Evolutionary conservation across 2,797 vertebrate species (phyloP).

Genomic region (Amazona ochrocephala): DNA sequence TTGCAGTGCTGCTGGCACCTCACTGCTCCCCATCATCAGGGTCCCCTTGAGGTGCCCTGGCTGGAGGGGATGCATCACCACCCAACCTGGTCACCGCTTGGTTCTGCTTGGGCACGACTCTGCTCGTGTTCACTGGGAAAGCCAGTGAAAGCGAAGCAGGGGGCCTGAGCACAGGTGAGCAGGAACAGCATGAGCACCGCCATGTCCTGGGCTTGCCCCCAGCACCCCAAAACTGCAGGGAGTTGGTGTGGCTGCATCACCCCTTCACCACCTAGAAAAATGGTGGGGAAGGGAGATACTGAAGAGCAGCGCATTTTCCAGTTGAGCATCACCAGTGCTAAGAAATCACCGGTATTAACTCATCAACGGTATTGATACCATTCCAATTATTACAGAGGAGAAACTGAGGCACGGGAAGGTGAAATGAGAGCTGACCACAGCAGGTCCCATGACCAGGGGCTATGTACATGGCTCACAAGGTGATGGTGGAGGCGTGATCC

Average conservation of each 20-base stretch:
- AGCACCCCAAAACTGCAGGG: not conserved
- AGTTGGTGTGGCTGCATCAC: not conserved
- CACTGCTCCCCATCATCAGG: not conserved
- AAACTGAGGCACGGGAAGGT: not conserved
- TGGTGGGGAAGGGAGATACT: not conserved
- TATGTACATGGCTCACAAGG: not conserved
- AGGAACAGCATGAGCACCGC: accelerated
- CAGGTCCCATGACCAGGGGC: not conserved
- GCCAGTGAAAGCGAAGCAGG: accelerated
- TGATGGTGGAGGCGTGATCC: not conserved
- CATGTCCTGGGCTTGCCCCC: not conserved
- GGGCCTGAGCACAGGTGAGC: not conserved
- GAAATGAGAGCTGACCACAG: not conserved
- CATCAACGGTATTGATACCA: accelerated
- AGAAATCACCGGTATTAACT: not conserved
- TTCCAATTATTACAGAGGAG: not conserved
- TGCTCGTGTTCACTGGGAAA: not conserved
- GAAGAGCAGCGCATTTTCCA: not conserved
- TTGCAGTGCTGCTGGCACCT: not conserved
- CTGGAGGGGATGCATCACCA: not conserved
- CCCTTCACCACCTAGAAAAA: not conserved
- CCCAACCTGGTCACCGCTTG: accelerated
- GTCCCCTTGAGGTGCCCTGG: not conserved
- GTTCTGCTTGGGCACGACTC: not conserved
- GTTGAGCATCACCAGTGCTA: not conserved